These are phyloP conservation scores for Mythimna vitellina DNA, from an alignment of 2,888 invertebrate species.

Conservation along the genomic window DNA sequence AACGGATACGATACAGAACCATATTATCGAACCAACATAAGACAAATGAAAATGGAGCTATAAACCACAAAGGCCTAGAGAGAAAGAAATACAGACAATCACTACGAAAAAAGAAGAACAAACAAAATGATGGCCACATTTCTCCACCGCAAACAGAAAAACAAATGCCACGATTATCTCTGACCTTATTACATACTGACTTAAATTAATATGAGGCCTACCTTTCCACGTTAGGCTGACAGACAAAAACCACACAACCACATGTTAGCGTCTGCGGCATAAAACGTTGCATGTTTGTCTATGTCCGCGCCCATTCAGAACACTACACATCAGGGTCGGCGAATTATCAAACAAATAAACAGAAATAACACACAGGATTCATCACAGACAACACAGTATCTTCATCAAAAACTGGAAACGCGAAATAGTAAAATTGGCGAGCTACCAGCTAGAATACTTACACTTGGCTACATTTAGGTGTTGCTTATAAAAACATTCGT, in stretches of 20 bases:
- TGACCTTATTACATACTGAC: conserved; percentile 55
- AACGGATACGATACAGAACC: background rate
- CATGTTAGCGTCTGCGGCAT: conserved; percentile 47
- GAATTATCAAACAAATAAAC: conserved; percentile 43
- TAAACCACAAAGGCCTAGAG: conserved; percentile 5
- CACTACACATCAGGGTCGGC: conserved; percentile 44
- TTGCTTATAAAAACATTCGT: background rate
- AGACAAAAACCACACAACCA: conserved; percentile 51
- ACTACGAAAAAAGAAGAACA: conserved; percentile 21
- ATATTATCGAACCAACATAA: conserved; percentile 1
- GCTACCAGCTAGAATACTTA: conserved; percentile 13
- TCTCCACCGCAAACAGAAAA: conserved; percentile 39
- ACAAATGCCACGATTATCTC: conserved; percentile 48
- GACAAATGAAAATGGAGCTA: background rate
- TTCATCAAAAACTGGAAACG: conserved; percentile 30
- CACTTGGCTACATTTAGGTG: conserved; percentile 22
- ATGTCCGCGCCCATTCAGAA: conserved; percentile 49
- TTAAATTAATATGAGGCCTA: conserved; percentile 58
- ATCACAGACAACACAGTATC: conserved; percentile 1
- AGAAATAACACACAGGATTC: conserved; percentile 22
- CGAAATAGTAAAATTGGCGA: conserved; percentile 27
- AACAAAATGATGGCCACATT: conserved; percentile 26
- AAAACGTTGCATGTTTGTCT: conserved; percentile 59
- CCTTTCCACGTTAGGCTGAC: conserved; percentile 44
- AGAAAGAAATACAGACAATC: conserved; percentile 25